Base-by-base conservation (phyloP, 1,140 invertebrate species). In the Drosophila tani region DNA sequence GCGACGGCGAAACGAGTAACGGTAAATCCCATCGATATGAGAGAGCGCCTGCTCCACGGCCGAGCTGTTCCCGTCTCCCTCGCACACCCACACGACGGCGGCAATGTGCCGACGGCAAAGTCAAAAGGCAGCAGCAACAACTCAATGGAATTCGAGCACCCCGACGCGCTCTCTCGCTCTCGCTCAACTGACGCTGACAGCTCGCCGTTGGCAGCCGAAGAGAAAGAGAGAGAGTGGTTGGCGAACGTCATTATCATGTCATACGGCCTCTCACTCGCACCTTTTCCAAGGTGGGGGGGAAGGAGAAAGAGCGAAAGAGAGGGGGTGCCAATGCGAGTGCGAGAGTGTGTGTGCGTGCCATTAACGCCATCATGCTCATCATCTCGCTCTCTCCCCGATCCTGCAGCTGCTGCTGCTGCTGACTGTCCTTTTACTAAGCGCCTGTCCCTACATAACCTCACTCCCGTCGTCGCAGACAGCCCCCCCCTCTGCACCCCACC, bases 371-470 rank as follows among this genome's bases (percentile, higher is more conserved):
- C 77, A 80, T 81, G 68, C 64, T 59, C 64, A 60, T 81, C 74
- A 67, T 79, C 58, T 76, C 53, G 69, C 38, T 41, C 38, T 38
- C 27, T 17, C 19, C 65, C 47, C 62, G 65, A 71, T 68, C 50
- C 35, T 24, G 63, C 60, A 41, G 49, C 51, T 12, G 50, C 50
- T 19, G 27, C 27, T 53, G 53, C 65, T 71, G 81, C 79, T 75
- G 82, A 91, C 79, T 91, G 86, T 91, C 85, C 85, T 91, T 90
- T 87, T 88, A 75, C 85, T 90, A 90, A 88, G 77, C 78, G 58
- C 65, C 67, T 74, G 74, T 75, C 68, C 83, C 85, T 88, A 85
- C 63, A 73, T 64, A 56, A 55, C 51, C 69, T 63, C 58, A 43
- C 46, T 41, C 53, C 62, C 17, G 12, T 24, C 24, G 32, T 21